These are phyloP conservation scores for Drosophila saltans DNA, from an alignment of 1,140 invertebrate genomes.

Conservation along the genomic window DNA sequence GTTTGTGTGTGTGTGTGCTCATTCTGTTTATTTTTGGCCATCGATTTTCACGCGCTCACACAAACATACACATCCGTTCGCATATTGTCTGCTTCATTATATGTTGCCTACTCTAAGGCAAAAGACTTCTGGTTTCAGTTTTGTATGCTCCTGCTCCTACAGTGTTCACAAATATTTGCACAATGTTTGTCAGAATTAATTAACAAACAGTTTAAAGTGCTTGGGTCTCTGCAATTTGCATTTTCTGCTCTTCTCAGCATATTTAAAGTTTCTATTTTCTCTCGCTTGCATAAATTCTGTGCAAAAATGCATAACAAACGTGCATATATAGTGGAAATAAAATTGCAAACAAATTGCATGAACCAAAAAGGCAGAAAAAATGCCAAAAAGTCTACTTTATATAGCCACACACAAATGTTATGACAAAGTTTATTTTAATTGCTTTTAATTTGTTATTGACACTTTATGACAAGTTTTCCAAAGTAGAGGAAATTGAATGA, in stretches of 20 bases:
- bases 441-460: conserved; percentile 6
- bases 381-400: not conserved
- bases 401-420: not conserved
- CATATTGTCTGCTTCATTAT: conserved; percentile 42
- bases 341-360: not conserved
- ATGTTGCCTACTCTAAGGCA: conserved; percentile 29
- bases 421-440: conserved; percentile 7
- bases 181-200: conserved; percentile 80
- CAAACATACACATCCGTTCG: conserved; percentile 7
- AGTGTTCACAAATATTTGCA: conserved; percentile 71
- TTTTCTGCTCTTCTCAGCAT: conserved; percentile 7
- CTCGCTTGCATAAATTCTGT: conserved; percentile 11
- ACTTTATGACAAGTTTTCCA: conserved; percentile 5
- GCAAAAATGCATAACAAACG: conserved; percentile 5
- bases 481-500: not conserved
- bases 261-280: conserved; percentile 11
- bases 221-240: conserved; percentile 13
- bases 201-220: conserved; percentile 60
- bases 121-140: conserved; percentile 15
- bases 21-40: conserved; percentile 70
- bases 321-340: conserved; percentile 2
- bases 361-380: not conserved
- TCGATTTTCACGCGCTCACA: conserved; percentile 69
- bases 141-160: conserved; percentile 21
- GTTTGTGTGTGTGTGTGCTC: conserved; percentile 34